Base-by-base conservation (phyloP, 2,888 invertebrate genomes). In the Tuta absoluta region DNA sequence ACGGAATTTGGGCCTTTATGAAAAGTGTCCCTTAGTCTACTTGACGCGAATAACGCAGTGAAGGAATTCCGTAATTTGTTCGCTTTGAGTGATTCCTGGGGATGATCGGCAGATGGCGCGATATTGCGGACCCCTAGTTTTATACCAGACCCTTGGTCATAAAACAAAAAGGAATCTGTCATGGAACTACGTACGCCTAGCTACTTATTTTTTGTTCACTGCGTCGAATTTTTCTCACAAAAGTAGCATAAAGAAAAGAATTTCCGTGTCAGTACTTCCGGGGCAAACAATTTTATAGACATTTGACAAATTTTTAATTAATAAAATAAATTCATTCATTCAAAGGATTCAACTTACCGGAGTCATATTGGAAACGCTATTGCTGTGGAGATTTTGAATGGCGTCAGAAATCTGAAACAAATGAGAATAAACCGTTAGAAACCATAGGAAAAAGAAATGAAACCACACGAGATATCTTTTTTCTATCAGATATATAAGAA, bases 81-180 rank as follows among this genome's bases (percentile, higher is more conserved):
- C 77, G 72, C 80, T 80, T 82, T 77, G 83, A 85, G 81, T 86
- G 85, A 89, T 87, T 88, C 82, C 79, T 77, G 72, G 82, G 81
- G 83, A 83, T 81, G 82, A 85, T 81, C 82, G 79, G 78, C 89
- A 89, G 90, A 87, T 89, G 90, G 84, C 75, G 81, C 79, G 85
- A 85, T 87, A 89, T 89, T 85, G 86, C 77, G 77, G 78, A 74
- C 78, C 81, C 82, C 21, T 85, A 85, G 85, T 85, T 89, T 89
- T 89, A 89, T 85, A 84, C 76, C 73, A 73, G 75, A 72, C 75
- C 80, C 77, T 77, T 74, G 76, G 76, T 85, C 87, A 85, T 88
- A 88, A 88, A 87, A 83, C 80, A 79, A 79, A 77, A 80, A 76
- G 80, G 75, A 82, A 83, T 84, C 80, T 80, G 81, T 82, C 80